Base-by-base conservation (phyloP, 1,140 invertebrate species). In the Hylaeus volcanicus region DNA sequence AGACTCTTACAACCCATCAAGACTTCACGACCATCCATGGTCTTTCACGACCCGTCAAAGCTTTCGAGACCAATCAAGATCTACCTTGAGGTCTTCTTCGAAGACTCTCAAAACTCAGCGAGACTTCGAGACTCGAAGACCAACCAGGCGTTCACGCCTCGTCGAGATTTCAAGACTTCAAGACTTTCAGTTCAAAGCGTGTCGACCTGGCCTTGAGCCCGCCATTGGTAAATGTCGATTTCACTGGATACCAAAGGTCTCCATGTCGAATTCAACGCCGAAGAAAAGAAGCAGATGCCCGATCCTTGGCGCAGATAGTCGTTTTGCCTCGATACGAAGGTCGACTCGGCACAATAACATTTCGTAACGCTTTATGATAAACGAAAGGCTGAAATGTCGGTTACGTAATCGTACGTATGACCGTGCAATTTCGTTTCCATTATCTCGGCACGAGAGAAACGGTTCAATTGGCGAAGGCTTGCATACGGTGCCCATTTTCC, bases 341-440 rank as follows among this genome's bases (percentile, higher is more conserved):
- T 73, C 71, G 77, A 45, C 5, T 39, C 41, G 14, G 60, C 61
- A 74, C 70, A 74, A 74, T 56, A 65, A 74, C 70, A 74, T 74
- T 79, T 74, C 77, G 70, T 65, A 65, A 74, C 43, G 70, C 43
- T 79, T 56, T 48, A 65, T 65, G 60, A 74, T 65, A 79, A 79
- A 79, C 77, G 14, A 64, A 48, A 64, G 60, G 43, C 71, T 65
- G 65, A 74, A 65, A 79, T 70, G 71, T 65, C 58, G 70, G 43
- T 79, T 79, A 79, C 51, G 51, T 65, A 79, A 74, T 58, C 14
- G n/a, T 5, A 3, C 26, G 60, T 74, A 9, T 56, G 77, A 71
- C 69, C 12, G 48, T 56, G 60, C 68, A 9, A 45, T 78, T 74
- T 65, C 70, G n/a, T 58, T 60, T 37, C n/a, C 39, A 58, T 65